phyloP scores from a whole-genome alignment of 2,797 vertebrate species.

The Harpagifer antarcticus region DNA sequence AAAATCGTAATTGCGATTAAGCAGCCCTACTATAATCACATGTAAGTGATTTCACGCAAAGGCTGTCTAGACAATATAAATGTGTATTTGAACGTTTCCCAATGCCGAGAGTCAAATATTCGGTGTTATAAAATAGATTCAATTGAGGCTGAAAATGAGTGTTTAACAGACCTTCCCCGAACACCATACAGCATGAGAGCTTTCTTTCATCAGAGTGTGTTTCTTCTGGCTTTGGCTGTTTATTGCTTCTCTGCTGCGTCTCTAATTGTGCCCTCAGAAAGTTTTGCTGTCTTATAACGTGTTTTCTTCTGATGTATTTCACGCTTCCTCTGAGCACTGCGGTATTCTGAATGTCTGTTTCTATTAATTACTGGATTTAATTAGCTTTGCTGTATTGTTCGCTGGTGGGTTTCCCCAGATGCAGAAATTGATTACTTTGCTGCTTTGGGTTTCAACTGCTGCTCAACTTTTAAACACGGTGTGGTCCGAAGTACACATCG shows the following conservation, averaged over 20 bases:
- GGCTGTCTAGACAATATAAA: too few relatives aligned
- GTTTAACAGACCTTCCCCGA: conserved; percentile 7
- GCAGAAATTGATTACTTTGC: conserved; percentile 4
- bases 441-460: background rate
- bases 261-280: conserved; percentile 42
- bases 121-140: background rate
- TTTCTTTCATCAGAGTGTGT: conserved; percentile 20
- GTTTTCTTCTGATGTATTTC: conserved; percentile 43
- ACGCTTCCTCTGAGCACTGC: background rate
- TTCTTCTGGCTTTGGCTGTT: conserved; percentile 6
- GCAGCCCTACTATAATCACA: too few relatives aligned
- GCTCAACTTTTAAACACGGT: background rate
- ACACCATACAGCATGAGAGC: conserved; percentile 16
- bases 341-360: conserved; percentile 5
- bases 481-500: too few relatives aligned
- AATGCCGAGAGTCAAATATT: background rate
- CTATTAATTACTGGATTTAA: conserved; percentile 47
- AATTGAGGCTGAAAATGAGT: background rate
- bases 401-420: background rate
- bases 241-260: conserved; percentile 4
- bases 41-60: too few relatives aligned
- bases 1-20: too few relatives aligned
- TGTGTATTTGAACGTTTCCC: too few relatives aligned
- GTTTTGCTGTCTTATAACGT: conserved; percentile 23
- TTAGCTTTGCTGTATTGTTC: conserved; percentile 30